Evolutionary conservation across 2,888 invertebrate genomes (phyloP), one percentile per base, ranked within the genome.

Genomic region (Anticlea derivata): DNA sequence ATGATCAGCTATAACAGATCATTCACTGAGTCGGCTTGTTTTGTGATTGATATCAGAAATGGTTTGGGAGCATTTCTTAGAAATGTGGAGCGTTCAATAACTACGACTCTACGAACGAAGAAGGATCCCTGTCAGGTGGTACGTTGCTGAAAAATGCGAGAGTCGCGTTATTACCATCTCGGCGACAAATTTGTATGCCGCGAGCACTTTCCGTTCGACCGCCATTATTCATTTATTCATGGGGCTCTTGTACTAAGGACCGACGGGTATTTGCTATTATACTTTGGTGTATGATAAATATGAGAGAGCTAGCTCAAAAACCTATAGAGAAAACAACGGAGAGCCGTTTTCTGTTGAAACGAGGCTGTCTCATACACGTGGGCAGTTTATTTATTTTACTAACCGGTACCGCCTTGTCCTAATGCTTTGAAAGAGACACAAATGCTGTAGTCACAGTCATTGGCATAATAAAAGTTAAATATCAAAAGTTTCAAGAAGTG

Each of bases 171-270:
- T 88, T 84, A 84, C 80, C 83, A 80, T 85, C 82, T 73, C 73
- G 63, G 68, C 73, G 76, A 83, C 78, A 79, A 83, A 84, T 88
- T 86, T 81, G 83, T 87, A 86, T 87, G 83, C 87, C 77, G 77
- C 78, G 65, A 74, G 81, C 80, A 75, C 74, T 74, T 76, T 75
- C 69, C 73, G 75, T 73, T 79, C 76, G 74, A 79, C 80, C 77
- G 81, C 74, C 75, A 86, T 87, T 86, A 84, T 83, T 87, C 87
- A 87, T 87, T 87, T 87, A 86, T 85, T 86, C 86, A 87, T 86
- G 78, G 79, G 71, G 73, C 73, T 77, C 75, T 70, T 80, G 76
- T 80, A 76, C 79, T 75, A 72, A 74, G 68, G 66, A 67, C 68
- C 68, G 65, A 61, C 63, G 67, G 66, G 70, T 76, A 75, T 73